Conservation (phyloP, 2,113 vertebrate species). For the Lophotis ruficrista region DNA sequence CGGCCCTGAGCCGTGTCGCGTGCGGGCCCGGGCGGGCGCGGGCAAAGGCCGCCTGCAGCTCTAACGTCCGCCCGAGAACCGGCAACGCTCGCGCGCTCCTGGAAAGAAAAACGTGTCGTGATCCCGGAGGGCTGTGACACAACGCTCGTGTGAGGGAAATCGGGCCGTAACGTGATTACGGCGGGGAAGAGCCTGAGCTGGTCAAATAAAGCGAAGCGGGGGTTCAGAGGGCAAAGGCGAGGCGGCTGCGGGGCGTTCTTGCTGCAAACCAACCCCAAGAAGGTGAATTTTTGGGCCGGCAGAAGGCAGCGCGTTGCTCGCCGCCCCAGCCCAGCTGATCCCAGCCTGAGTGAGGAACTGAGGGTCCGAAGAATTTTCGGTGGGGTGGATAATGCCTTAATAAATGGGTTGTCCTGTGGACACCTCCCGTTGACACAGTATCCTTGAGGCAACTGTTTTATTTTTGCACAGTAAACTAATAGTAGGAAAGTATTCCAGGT, state of each 20-base stretch:
- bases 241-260: rapidly evolving
- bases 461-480: neutral
- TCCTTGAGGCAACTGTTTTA: constrained; percentile 12
- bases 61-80: rapidly evolving
- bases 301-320: rapidly evolving
- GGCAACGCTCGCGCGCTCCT: neutral
- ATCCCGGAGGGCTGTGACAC: neutral
- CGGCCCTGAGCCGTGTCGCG: rapidly evolving
- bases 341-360: rapidly evolving
- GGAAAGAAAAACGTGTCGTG: neutral
- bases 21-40: rapidly evolving
- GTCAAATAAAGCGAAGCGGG: neutral
- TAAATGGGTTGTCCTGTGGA: neutral
- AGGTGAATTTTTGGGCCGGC: neutral
- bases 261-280: neutral
- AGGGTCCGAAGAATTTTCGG: rapidly evolving
- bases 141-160: neutral
- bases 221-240: rapidly evolving
- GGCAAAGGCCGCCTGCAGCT: neutral
- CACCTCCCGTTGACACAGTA: neutral
- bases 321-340: neutral
- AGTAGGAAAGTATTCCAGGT: constrained; percentile 32
- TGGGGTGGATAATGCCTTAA: neutral
- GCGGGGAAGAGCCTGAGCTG: neutral
- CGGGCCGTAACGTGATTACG: neutral